Conservation (phyloP, 2,888 invertebrate genomes). For the Microchrysa polita region DNA sequence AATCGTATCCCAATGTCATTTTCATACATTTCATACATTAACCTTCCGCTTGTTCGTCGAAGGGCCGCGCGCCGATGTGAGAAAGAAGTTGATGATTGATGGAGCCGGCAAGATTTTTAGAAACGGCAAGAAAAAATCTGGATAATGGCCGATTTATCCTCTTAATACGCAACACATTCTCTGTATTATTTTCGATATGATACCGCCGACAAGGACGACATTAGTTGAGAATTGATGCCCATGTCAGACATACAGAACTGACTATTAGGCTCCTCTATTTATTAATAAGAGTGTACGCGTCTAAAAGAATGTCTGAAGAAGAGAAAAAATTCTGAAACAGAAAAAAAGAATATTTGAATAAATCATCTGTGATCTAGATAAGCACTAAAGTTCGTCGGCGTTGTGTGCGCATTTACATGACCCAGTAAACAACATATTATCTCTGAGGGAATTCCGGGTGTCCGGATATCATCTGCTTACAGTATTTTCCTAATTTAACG, state of each 20-base stretch:
- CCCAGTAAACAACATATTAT: background rate
- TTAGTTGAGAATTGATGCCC: constrained; percentile 26
- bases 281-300: too few relatives aligned
- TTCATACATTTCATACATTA: constrained; percentile 18
- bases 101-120: constrained; percentile 10
- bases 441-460: too few relatives aligned
- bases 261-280: background rate
- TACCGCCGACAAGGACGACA: constrained; percentile 20
- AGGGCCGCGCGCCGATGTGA: background rate
- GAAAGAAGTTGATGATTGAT: constrained; percentile 14
- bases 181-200: constrained; percentile 25
- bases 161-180: constrained; percentile 32
- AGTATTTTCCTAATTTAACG: too few relatives aligned
- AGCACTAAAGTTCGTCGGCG: background rate
- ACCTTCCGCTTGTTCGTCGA: constrained; percentile 14
- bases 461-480: too few relatives aligned
- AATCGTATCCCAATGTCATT: constrained; percentile 12
- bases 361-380: constrained; percentile 4
- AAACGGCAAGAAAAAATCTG: constrained; percentile 8
- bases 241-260: background rate
- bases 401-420: background rate
- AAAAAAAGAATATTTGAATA: constrained; percentile 7
- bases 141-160: constrained; percentile 31
- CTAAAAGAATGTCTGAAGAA: too few relatives aligned
- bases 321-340: too few relatives aligned